A percentile compares a stretch with the other conserved stretches of the same genome.
phyloP scores from a whole-genome alignment of 2,797 vertebrate species.

The Calcarius lapponicus region DNA sequence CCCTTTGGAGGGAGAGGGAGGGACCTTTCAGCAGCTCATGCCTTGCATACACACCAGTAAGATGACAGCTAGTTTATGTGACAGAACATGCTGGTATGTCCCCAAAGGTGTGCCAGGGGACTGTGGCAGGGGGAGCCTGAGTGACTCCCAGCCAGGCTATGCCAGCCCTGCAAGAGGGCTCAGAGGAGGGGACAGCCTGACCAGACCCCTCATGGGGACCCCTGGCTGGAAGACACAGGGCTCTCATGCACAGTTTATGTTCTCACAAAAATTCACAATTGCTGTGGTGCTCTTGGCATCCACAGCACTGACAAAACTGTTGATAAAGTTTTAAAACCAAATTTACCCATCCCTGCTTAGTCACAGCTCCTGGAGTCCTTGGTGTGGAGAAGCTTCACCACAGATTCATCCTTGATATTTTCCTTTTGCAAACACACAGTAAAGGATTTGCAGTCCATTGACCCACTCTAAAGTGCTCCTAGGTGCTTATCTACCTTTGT shows the following conservation, averaged over 20 bases:
- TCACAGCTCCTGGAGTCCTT: not conserved
- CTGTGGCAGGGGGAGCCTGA: not conserved
- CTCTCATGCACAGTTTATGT: fast-evolving
- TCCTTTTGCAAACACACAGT: not conserved
- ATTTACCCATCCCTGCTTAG: not conserved
- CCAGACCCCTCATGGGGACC: fast-evolving
- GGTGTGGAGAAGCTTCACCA: not conserved
- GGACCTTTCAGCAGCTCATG: not conserved
- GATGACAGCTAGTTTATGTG: not conserved
- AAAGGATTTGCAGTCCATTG: not conserved
- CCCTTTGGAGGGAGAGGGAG: not conserved
- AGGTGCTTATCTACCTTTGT: not conserved
- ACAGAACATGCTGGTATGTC: not conserved
- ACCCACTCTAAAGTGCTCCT: not conserved
- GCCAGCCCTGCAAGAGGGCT: not conserved
- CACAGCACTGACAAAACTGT: not conserved
- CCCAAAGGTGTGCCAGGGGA: not conserved
- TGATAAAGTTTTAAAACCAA: not conserved
- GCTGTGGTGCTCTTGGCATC: not conserved
- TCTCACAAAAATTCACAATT: not conserved
- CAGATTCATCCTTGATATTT: not conserved
- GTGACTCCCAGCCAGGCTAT: not conserved
- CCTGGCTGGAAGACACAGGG: not conserved
- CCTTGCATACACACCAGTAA: not conserved
- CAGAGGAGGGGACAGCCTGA: not conserved